Percentiles rank a stretch among this genome's conserved stretches.
phyloP scores from a whole-genome alignment of 2,797 vertebrate genomes.

The Merluccius polli region DNA sequence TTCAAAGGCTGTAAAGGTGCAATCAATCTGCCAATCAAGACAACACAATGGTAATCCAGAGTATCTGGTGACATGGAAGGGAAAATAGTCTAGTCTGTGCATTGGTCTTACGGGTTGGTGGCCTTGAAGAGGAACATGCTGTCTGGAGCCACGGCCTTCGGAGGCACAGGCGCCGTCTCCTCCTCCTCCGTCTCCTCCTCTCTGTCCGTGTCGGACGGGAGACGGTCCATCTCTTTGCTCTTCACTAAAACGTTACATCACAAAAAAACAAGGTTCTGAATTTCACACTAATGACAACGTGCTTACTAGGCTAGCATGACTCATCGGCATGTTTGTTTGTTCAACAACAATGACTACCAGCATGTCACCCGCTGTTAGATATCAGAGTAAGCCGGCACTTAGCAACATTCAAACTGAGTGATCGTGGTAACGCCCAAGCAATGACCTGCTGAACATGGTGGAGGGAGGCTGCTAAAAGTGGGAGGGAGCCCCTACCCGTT shows the following conservation, averaged over 20 bases:
- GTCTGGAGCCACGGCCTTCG: constrained; percentile 85
- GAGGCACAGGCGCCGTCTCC: constrained; percentile 71
- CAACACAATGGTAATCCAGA: not conserved
- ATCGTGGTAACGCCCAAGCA: not conserved
- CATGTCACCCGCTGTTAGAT: constrained; percentile 29
- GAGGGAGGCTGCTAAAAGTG: not conserved
- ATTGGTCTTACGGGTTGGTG: constrained; percentile 88
- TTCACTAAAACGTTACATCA: constrained; percentile 59
- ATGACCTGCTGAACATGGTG: not conserved
- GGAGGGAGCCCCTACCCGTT: constrained; percentile 66
- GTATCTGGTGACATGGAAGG: not conserved
- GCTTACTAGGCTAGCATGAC: constrained; percentile 25
- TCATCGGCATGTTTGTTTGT: constrained; percentile 17
- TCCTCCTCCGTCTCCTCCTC: constrained; percentile 58
- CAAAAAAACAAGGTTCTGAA: constrained; percentile 26
- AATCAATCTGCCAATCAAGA: not conserved
- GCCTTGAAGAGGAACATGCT: constrained; percentile 99
- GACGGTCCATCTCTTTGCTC: constrained; percentile 86
- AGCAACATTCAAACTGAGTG: not conserved
- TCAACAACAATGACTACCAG: constrained; percentile 6
- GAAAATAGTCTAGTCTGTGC: not conserved
- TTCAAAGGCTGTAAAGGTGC: not conserved
- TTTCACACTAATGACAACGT: constrained; percentile 11
- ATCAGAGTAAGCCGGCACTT: constrained; percentile 39
- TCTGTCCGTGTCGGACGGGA: constrained; percentile 72